Evolutionary conservation across 2,113 vertebrate genomes (phyloP).

Genomic region (Chaetorhynchus papuensis): DNA sequence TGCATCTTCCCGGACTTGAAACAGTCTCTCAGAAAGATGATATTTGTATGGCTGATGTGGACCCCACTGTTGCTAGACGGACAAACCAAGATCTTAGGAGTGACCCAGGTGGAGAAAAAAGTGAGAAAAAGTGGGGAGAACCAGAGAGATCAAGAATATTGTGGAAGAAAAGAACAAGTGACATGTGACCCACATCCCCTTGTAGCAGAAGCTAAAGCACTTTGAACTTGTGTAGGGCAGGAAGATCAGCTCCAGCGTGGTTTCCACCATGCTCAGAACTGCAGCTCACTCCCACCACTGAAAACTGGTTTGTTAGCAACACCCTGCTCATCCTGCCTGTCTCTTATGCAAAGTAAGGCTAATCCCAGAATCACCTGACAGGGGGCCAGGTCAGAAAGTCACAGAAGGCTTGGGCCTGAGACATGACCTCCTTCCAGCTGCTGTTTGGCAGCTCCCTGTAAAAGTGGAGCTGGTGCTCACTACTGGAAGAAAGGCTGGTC

Average conservation of each 20-base stretch:
- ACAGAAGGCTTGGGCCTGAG: background rate
- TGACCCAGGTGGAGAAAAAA: background rate
- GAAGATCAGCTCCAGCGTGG: background rate
- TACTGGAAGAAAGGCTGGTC: background rate
- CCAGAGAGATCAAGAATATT: background rate
- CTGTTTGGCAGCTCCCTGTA: rapidly evolving
- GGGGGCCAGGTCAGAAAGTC: slow-evolving; percentile 7
- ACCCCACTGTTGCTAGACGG: background rate
- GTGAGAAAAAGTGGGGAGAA: background rate
- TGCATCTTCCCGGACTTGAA: background rate
- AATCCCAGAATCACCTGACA: background rate
- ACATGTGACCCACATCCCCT: background rate
- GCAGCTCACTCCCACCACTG: background rate
- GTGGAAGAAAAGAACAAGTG: background rate
- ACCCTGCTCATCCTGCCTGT: background rate
- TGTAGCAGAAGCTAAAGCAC: background rate
- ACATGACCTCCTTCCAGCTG: background rate
- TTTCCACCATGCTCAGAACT: background rate
- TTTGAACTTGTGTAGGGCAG: background rate
- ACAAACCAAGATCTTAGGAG: background rate
- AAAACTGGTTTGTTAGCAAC: slow-evolving; percentile 34
- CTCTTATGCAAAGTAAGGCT: background rate
- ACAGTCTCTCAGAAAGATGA: background rate
- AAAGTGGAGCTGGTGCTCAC: background rate
- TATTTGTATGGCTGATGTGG: background rate